A percentile compares a stretch with the other conserved stretches of the same genome.
Conservation (phyloP, 2,888 invertebrate species). For the Drosophila multiciliata region DNA sequence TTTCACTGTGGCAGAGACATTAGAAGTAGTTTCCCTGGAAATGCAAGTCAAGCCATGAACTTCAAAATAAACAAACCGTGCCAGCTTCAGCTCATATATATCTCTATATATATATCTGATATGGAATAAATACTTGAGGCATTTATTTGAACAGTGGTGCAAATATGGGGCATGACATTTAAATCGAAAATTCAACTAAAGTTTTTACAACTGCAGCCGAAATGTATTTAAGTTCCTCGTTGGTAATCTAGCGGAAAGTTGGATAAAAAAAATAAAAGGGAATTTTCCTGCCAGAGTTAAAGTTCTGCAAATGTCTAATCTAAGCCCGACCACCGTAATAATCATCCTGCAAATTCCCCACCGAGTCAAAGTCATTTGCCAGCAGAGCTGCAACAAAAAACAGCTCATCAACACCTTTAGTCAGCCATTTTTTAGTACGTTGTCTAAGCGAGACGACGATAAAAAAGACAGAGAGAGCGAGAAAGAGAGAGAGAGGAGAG, state of each 20-base stretch:
- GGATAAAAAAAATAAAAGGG: slow-evolving; percentile 1
- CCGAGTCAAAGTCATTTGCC: slow-evolving; percentile 70
- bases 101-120: not conserved
- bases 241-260: slow-evolving; percentile 63
- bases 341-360: slow-evolving; percentile 22
- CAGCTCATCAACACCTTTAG: slow-evolving; percentile 78
- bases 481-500: not conserved
- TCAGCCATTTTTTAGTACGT: slow-evolving; percentile 69
- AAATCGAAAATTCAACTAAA: slow-evolving; percentile 6
- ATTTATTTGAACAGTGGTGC: slow-evolving; percentile 1
- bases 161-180: slow-evolving; percentile 5
- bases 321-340: slow-evolving; percentile 25
- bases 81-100: not conserved
- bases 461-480: slow-evolving; percentile 28
- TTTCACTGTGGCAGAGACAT: slow-evolving; percentile 16
- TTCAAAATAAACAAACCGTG: slow-evolving; percentile 45
- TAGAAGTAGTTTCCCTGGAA: slow-evolving; percentile 44
- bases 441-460: not conserved
- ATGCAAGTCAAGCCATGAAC: slow-evolving; percentile 41
- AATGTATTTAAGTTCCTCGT: slow-evolving; percentile 26
- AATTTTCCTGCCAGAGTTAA: slow-evolving; percentile 6
- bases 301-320: slow-evolving; percentile 48
- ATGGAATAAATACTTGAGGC: not conserved
- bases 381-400: slow-evolving; percentile 51
- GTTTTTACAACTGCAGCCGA: slow-evolving; percentile 1